Percentiles rank a stretch among this genome's conserved stretches.
Conservation (phyloP, 2,888 invertebrate species). For the Mythimna lalbum region DNA sequence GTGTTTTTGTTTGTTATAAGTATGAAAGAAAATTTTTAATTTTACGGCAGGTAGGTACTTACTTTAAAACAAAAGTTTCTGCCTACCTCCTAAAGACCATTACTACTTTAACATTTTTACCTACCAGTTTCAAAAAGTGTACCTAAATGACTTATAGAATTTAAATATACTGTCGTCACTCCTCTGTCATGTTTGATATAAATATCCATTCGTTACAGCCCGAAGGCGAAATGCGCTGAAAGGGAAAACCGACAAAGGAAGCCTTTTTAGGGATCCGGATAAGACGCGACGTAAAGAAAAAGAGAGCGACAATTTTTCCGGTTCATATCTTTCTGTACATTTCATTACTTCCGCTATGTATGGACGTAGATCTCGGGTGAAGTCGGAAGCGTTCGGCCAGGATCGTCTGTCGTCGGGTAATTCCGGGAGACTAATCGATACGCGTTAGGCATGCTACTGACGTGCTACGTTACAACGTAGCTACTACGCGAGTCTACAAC, state of each 20-base stretch:
- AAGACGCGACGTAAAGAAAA: conserved; percentile 86
- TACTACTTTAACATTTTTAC: conserved; percentile 6
- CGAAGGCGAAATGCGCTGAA: conserved; percentile 77
- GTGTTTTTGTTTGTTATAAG: conserved; percentile 66
- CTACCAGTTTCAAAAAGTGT: conserved; percentile 15
- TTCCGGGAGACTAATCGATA: conserved; percentile 86
- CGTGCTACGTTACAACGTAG: conserved; percentile 83
- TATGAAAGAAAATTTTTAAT: conserved; percentile 58
- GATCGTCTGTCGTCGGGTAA: conserved; percentile 76
- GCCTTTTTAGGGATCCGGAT: conserved; percentile 80
- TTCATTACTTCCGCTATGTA: conserved; percentile 90
- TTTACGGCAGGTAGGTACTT: conserved; percentile 34
- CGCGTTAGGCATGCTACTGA: conserved; percentile 78
- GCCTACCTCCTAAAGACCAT: neutral
- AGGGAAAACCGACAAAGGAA: conserved; percentile 82
- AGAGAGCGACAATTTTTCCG: conserved; percentile 89
- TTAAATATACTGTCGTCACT: conserved; percentile 55
- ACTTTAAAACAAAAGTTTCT: conserved; percentile 19
- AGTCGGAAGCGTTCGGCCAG: conserved; percentile 75
- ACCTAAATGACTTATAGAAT: conserved; percentile 58
- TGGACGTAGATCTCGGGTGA: conserved; percentile 78
- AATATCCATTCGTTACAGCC: conserved; percentile 76
- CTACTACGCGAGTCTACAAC: conserved; percentile 81
- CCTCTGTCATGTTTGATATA: conserved; percentile 71
- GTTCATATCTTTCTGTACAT: conserved; percentile 90